A percentile compares a stretch with the other conserved stretches of the same genome.
Conservation (phyloP, 2,888 invertebrate species). For the Cryptus viduatorius region DNA sequence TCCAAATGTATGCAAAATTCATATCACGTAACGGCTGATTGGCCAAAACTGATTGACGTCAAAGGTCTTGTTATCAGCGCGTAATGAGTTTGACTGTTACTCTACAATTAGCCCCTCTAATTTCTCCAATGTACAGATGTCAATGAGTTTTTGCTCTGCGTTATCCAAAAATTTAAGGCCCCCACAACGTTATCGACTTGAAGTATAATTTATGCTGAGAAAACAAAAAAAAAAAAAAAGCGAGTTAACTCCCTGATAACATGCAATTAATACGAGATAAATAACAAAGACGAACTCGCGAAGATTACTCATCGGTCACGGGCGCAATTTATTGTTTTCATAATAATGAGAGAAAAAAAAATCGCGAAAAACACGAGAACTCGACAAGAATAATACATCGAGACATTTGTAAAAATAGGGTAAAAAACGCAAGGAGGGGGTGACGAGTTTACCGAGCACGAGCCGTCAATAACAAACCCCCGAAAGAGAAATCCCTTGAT, state of each 20-base stretch:
- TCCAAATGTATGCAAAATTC: background rate
- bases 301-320: slow-evolving; percentile 14
- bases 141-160: background rate
- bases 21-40: background rate
- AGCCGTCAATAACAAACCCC: slow-evolving; percentile 37
- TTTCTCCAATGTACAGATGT: background rate
- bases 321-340: background rate
- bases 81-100: slow-evolving; percentile 14
- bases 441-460: slow-evolving; percentile 1
- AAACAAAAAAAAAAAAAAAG: background rate
- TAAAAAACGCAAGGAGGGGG: background rate
- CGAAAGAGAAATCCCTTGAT: slow-evolving; percentile 9
- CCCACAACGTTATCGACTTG: background rate
- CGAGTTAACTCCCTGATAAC: background rate
- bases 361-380: background rate
- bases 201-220: background rate
- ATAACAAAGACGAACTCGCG: slow-evolving; percentile 5
- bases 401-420: slow-evolving; percentile 9
- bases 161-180: background rate
- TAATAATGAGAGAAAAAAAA: background rate
- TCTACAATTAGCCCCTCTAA: slow-evolving; percentile 43
- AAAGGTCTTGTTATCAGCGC: slow-evolving; percentile 31
- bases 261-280: slow-evolving; percentile 16
- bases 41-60: slow-evolving; percentile 25
- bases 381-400: background rate